phyloP scores from a whole-genome alignment of 2,113 vertebrate species.

The Varanus salvator region DNA sequence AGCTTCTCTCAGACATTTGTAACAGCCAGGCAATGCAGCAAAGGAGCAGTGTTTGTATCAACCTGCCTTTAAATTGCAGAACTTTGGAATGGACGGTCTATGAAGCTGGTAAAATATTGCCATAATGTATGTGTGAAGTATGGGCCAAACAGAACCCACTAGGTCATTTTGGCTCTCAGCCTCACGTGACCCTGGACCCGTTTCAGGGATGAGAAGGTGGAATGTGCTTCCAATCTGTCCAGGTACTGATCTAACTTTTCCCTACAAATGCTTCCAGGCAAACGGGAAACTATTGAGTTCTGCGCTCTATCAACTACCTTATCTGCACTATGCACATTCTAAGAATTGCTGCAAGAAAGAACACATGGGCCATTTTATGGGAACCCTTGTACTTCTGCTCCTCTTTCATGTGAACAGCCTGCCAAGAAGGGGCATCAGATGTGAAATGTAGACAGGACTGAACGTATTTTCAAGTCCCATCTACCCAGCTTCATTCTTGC shows the following conservation, averaged over 20 bases:
- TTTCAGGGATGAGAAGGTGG: not conserved
- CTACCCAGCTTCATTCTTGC: constrained; percentile 80
- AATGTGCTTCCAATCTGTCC: not conserved
- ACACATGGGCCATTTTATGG: constrained; percentile 63
- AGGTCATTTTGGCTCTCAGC: not conserved
- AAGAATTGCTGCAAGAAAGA: constrained; percentile 65
- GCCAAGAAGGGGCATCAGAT: constrained; percentile 79
- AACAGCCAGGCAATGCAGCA: not conserved
- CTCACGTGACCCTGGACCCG: not conserved
- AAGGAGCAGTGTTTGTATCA: not conserved
- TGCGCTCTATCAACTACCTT: no score
- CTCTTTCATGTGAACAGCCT: constrained; percentile 84
- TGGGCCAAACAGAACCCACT: not conserved
- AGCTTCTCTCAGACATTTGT: not conserved
- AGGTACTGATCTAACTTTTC: no score
- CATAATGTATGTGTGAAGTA: not conserved
- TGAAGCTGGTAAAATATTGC: not conserved
- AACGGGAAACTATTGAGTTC: not conserved
- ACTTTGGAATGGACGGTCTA: not conserved
- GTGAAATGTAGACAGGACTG: constrained; percentile 76
- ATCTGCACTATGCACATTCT: not conserved
- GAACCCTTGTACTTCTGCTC: constrained; percentile 74
- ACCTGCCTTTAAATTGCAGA: not conserved
- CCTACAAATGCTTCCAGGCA: not conserved
- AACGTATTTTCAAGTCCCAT: constrained; percentile 81